Conservation (phyloP, 2,797 vertebrate species). For the Anomalospiza imberbis region DNA sequence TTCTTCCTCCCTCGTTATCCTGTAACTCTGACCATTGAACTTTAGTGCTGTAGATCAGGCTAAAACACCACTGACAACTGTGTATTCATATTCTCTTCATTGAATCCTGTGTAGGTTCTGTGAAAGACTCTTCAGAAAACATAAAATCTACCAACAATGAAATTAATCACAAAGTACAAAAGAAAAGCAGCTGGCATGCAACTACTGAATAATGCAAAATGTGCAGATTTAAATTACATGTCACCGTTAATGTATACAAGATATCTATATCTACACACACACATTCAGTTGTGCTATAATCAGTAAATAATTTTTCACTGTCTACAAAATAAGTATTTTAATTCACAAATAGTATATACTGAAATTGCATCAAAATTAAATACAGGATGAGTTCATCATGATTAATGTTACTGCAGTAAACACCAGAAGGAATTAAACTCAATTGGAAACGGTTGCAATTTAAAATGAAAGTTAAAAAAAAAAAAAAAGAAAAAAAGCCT, state of each 20-base stretch:
- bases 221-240: constrained; percentile 69
- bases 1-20: constrained; percentile 37
- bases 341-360: constrained; percentile 47
- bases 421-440: constrained; percentile 12
- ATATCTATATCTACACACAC: constrained; percentile 44
- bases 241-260: constrained; percentile 61
- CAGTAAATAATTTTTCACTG: constrained; percentile 67
- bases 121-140: constrained; percentile 70
- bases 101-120: constrained; percentile 52
- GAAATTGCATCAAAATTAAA: constrained; percentile 56
- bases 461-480: not conserved
- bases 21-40: constrained; percentile 51
- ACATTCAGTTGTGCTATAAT: constrained; percentile 33
- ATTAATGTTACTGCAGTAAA: constrained; percentile 31
- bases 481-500: not conserved
- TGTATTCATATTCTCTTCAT: constrained; percentile 52
- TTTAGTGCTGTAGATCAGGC: constrained; percentile 45
- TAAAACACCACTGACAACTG: constrained; percentile 52
- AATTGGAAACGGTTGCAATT: not conserved
- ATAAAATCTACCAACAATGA: constrained; percentile 73
- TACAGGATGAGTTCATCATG: constrained; percentile 43
- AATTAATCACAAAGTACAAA: constrained; percentile 74
- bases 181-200: constrained; percentile 71
- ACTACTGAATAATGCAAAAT: constrained; percentile 70
- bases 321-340: constrained; percentile 64